Evolutionary conservation across 53 echinoderm and acorn worm species (phyloP).

Genomic region (Mesocentrotus franciscanus): DNA sequence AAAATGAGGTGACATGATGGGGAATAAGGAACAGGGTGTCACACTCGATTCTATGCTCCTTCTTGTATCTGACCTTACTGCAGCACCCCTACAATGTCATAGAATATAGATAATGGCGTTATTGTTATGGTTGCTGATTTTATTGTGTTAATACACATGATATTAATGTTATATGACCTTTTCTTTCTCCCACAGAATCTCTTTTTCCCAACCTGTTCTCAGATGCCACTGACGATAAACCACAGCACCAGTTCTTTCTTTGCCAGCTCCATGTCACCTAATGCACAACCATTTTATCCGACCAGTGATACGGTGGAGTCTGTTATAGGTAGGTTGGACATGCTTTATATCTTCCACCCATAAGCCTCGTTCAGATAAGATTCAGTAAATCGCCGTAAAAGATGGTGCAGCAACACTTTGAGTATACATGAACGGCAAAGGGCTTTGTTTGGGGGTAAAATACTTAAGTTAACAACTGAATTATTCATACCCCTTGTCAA

Average conservation of each 20-base stretch:
- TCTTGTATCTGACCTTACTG: too few species aligned
- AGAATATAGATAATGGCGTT: background rate
- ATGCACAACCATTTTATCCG: slow-evolving; percentile 96
- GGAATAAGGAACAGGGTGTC: too few species aligned
- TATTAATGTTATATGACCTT: background rate
- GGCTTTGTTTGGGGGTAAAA: too few species aligned
- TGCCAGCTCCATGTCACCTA: slow-evolving; percentile 87
- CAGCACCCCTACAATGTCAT: too few species aligned
- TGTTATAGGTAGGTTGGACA: slow-evolving; percentile 86
- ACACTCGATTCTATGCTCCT: too few species aligned
- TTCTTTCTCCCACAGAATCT: slow-evolving; percentile 65
- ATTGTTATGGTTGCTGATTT: background rate
- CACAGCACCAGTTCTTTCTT: slow-evolving; percentile 58
- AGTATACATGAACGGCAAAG: too few species aligned
- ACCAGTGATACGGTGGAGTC: slow-evolving; percentile 98
- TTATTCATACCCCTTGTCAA: too few species aligned
- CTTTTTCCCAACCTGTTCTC: slow-evolving; percentile 65
- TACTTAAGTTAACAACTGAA: too few species aligned
- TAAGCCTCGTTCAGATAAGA: background rate
- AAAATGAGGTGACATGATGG: too few species aligned
- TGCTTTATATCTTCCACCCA: background rate
- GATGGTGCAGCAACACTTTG: too few species aligned
- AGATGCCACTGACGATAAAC: slow-evolving; percentile 39
- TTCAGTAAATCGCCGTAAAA: background rate
- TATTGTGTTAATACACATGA: background rate